Conservation (phyloP, 2,113 vertebrate species). For the Salvelinus sp. region DNA sequence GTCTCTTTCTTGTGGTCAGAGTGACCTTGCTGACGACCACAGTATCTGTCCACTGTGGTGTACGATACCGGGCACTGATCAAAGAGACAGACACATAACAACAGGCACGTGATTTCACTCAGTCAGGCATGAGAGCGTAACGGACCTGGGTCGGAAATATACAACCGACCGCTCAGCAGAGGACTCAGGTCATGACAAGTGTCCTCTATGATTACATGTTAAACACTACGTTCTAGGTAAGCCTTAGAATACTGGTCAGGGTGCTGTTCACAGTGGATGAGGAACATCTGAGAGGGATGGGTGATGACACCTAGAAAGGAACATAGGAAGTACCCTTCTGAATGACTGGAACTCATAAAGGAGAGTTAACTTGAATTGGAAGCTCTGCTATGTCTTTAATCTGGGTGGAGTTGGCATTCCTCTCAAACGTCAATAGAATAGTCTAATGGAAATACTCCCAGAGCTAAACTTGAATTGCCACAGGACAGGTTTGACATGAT, state of each 20-base stretch:
- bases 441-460: too few species aligned
- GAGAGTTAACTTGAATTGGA: not conserved
- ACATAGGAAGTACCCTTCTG: not conserved
- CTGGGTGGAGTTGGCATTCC: not conserved
- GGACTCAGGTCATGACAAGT: not conserved
- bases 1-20: conserved; percentile 1
- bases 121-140: conserved; percentile 11
- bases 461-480: not conserved
- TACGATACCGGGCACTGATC: conserved; percentile 40
- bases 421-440: not conserved
- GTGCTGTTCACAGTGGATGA: not conserved
- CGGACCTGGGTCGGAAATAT: conserved; percentile 22
- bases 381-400: not conserved
- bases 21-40: conserved; percentile 33
- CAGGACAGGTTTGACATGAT: not conserved
- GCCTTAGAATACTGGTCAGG: not conserved
- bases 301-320: not conserved
- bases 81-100: conserved; percentile 39
- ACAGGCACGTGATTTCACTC: conserved; percentile 36
- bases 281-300: not conserved
- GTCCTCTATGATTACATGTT: not conserved
- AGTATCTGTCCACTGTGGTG: conserved; percentile 25
- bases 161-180: conserved; percentile 3
- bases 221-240: not conserved
- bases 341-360: not conserved